These are phyloP conservation scores for Rhinolophus sinicus DNA, from an alignment of 2,113 vertebrate genomes.

Conservation along the genomic window DNA sequence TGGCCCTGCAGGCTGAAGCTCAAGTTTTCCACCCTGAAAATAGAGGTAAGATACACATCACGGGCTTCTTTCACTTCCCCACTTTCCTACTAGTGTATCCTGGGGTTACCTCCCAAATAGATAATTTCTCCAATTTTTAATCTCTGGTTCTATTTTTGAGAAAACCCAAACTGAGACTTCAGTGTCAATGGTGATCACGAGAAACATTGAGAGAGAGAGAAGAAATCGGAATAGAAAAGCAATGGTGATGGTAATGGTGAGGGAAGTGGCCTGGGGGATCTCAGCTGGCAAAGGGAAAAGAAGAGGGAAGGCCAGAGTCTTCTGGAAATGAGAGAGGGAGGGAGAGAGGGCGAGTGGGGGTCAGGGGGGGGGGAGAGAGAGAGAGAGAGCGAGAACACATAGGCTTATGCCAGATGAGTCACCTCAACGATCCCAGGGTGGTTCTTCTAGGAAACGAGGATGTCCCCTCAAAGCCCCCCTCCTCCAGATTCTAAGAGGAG, in stretches of 20 bases:
- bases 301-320: too few relatives aligned
- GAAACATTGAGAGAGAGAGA: not conserved
- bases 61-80: not conserved
- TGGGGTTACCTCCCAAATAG: not conserved
- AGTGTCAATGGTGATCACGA: not conserved
- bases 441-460: not conserved
- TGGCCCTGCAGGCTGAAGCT: too few relatives aligned
- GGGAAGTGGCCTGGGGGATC: not conserved
- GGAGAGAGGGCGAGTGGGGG: not conserved
- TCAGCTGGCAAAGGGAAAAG: too few relatives aligned
- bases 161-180: not conserved
- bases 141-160: not conserved
- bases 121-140: not conserved
- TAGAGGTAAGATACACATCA: not conserved
- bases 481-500: not conserved
- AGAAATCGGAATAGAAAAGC: not conserved
- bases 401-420: too few relatives aligned
- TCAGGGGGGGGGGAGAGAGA: not conserved
- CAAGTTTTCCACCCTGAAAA: not conserved
- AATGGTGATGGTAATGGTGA: not conserved
- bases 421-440: rapidly evolving
- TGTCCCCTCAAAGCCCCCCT: not conserved
- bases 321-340: not conserved
- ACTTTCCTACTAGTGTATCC: not conserved
- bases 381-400: not conserved